Evolutionary conservation across 2,797 vertebrate genomes (phyloP), one percentile per base, ranked within the genome.

Genomic region (Mus spretus): DNA sequence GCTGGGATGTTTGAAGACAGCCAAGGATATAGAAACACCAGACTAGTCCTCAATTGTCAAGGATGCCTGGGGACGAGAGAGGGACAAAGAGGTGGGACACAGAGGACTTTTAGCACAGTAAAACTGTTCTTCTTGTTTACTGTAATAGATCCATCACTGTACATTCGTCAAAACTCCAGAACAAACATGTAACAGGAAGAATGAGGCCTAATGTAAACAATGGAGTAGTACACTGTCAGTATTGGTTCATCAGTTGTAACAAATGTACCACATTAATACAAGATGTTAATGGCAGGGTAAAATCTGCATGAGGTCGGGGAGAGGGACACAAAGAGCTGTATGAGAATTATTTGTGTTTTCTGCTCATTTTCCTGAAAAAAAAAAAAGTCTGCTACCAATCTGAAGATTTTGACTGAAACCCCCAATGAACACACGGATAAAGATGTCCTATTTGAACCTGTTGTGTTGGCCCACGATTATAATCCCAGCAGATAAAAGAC

Each of bases 131-230:
- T 17, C 83, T 22, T 90, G 31, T 28, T 53, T 81, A 28, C 55
- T 79, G 15, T n/a, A 85, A 31, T 6, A 26, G 44, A 61, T 28
- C 55, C 65, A 13, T 55, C 86, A 78, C 40, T 72, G 55, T 15
- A 80, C 57, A 72, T n/a, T 80, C n/a, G 57, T 95, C 50, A 70
- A 67, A 81, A 90, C 67, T 24, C 57, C 11, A 97, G 34, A 34
- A 74, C 9, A 57, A 44, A 57, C 4, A 26, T 59, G 6, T 8
- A 93, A 22, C 67, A 72, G 74, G 26, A 57, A 86, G 77, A 50
- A 74, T 37, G 90, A 86, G 59, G 9, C 37, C 53, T 37, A 31
- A 57, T 70, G 50, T 37, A 55, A 83, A 88, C 81, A 24, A 15
- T 47, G 19, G 50, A 86, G n/a, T 57, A 86, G 63, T n/a, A 37